These are phyloP conservation scores for Acanthis flammea DNA, from an alignment of 2,797 vertebrate species.

Conservation along the genomic window DNA sequence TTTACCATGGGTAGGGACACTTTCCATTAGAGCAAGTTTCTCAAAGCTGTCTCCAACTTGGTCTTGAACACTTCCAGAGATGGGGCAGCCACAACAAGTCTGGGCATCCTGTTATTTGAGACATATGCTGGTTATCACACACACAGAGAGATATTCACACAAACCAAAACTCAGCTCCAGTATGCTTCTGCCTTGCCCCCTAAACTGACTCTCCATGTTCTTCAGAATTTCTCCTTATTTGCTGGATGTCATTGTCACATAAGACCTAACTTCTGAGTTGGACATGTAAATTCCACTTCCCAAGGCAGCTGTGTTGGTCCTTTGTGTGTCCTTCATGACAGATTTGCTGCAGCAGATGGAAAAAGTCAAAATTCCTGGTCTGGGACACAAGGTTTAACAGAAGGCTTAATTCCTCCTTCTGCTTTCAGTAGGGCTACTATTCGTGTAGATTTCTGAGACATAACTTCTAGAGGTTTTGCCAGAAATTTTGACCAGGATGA, in stretches of 20 bases:
- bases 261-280: neutral
- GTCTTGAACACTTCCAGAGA: neutral
- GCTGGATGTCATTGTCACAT: neutral
- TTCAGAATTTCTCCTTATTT: neutral
- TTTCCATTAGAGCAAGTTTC: neutral
- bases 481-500: neutral
- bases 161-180: neutral
- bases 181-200: neutral
- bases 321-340: neutral
- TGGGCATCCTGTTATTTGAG: neutral
- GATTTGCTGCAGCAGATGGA: neutral
- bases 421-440: neutral
- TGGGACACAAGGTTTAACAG: neutral
- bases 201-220: neutral
- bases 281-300: neutral
- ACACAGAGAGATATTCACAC: neutral
- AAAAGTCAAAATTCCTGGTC: neutral
- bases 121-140: neutral
- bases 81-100: neutral
- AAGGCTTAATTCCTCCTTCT: neutral
- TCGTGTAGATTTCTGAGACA: neutral
- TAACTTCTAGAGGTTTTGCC: accelerated
- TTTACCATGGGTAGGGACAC: accelerated
- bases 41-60: neutral
- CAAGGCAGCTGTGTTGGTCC: neutral